A percentile compares a stretch with the other conserved stretches of the same genome.
phyloP scores from a whole-genome alignment of 2,113 vertebrate genomes.

The Pardalotus punctatus region DNA sequence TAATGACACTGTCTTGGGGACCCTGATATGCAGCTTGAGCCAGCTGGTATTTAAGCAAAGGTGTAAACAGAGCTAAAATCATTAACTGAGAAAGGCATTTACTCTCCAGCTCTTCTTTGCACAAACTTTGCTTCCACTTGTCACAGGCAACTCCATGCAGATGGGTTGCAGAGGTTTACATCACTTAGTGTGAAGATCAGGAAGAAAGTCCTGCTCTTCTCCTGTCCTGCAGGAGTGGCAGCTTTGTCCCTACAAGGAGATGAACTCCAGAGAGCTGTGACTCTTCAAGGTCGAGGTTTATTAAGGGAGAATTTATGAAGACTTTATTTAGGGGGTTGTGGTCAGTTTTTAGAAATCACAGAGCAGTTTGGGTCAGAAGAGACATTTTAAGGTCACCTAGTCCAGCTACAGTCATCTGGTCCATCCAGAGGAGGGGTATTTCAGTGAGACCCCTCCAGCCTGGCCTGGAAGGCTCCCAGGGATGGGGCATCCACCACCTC shows the following conservation, averaged over 20 bases:
- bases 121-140: neutral
- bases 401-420: neutral
- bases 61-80: neutral
- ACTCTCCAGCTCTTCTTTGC: neutral
- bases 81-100: neutral
- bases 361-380: neutral
- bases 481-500: neutral
- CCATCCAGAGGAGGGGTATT: neutral
- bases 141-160: neutral
- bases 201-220: neutral
- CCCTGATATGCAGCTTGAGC: neutral
- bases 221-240: neutral
- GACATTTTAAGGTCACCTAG: neutral
- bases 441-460: neutral
- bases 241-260: neutral
- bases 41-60: neutral
- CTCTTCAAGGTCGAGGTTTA: neutral
- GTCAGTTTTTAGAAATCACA: neutral
- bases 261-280: neutral
- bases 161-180: neutral
- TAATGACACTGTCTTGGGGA: neutral
- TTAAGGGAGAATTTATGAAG: neutral
- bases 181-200: fast-evolving
- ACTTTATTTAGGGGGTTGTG: neutral
- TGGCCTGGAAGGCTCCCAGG: neutral